These are phyloP conservation scores for Neuroscelio doddi DNA, from an alignment of 2,888 invertebrate genomes.

Conservation along the genomic window DNA sequence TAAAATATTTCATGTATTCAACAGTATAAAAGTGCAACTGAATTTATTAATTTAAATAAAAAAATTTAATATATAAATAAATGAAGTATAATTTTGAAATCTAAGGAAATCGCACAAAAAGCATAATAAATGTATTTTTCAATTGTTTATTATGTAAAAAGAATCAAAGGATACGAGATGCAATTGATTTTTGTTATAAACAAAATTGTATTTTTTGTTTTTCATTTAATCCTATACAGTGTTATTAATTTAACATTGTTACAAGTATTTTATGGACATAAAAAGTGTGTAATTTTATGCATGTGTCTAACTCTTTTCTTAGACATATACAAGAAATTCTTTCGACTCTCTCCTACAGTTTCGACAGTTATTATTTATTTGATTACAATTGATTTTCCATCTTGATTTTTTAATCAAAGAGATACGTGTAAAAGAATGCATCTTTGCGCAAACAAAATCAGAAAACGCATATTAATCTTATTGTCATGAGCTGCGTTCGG, in stretches of 20 bases:
- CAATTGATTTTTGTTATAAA: slow-evolving; percentile 38
- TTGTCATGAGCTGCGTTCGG: slow-evolving; percentile 31
- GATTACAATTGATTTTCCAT: slow-evolving; percentile 30
- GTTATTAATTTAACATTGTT: slow-evolving; percentile 45
- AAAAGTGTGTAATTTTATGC: slow-evolving; percentile 36
- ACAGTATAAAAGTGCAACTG: too few species aligned
- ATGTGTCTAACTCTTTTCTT: slow-evolving; percentile 19
- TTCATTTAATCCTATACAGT: slow-evolving; percentile 39
- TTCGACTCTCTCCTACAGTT: slow-evolving; percentile 21
- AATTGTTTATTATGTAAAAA: slow-evolving; percentile 11
- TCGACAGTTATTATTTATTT: slow-evolving; percentile 23
- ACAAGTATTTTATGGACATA: slow-evolving; percentile 44
- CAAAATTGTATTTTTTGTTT: slow-evolving; percentile 43
- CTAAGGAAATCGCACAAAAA: too few species aligned
- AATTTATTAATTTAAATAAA: too few species aligned
- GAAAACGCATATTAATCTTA: slow-evolving; percentile 28
- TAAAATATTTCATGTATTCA: too few species aligned
- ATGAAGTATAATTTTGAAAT: too few species aligned
- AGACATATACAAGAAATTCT: slow-evolving; percentile 32
- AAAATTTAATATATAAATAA: too few species aligned
- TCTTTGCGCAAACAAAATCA: slow-evolving; percentile 13
- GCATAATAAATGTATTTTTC: neutral
- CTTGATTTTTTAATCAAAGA: slow-evolving; percentile 16
- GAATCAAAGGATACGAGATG: slow-evolving; percentile 11
- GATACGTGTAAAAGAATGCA: slow-evolving; percentile 16